Percentiles rank a stretch among this genome's conserved stretches.
Evolutionary conservation across 2,797 vertebrate genomes (phyloP).

Genomic region (Argya squamiceps): DNA sequence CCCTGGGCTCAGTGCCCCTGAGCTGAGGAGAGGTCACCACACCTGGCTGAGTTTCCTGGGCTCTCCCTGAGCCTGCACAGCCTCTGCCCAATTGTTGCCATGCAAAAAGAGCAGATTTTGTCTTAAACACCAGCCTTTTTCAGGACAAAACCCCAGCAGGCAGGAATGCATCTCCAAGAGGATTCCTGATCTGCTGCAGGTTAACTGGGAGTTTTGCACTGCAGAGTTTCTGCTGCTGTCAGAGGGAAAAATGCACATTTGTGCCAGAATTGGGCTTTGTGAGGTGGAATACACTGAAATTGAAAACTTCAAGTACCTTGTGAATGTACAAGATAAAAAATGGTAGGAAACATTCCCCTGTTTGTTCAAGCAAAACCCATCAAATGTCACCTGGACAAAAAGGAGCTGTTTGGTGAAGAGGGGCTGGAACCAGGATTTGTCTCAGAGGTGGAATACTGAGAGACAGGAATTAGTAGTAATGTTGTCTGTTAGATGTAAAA

Average conservation of each 20-base stretch:
- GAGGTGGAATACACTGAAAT: neutral
- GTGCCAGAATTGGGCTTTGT: neutral
- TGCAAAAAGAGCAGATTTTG: neutral
- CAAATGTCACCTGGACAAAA: neutral
- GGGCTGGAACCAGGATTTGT: neutral
- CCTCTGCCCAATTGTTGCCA: neutral
- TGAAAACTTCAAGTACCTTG: neutral
- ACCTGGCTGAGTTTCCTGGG: neutral
- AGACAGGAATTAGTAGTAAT: neutral
- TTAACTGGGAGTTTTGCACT: neutral
- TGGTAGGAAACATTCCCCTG: neutral
- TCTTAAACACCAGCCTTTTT: neutral
- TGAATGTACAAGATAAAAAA: neutral
- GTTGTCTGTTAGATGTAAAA: neutral
- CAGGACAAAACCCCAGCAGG: neutral
- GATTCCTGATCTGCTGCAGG: neutral
- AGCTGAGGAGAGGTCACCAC: neutral
- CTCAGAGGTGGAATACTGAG: neutral
- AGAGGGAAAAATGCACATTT: neutral
- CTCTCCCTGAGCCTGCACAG: neutral
- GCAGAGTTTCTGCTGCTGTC: neutral
- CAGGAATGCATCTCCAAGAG: neutral
- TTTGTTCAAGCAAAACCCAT: neutral
- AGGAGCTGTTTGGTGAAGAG: neutral
- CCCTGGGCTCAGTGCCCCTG: neutral